Base-by-base conservation (phyloP, 2,888 invertebrate species). In the Chymomyza amoena region DNA sequence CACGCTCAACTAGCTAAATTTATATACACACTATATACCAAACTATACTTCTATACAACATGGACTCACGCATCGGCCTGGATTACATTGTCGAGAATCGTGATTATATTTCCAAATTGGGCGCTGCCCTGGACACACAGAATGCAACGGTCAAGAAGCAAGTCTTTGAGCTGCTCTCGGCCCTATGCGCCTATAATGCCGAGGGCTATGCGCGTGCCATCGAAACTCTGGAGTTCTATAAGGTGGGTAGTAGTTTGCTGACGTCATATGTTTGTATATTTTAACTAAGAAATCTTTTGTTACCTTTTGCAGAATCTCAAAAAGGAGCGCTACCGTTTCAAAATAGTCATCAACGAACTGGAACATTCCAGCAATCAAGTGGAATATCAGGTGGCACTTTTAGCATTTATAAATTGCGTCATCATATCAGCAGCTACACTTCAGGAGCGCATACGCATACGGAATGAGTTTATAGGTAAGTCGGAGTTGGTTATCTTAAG, bases 401-500 rank as follows among this genome's bases (percentile, higher is more conserved):
- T 98, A 89, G 97, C 97, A 68, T 98, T 99, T 93, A 95, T 98
- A 92, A 99, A 99, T 93, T 98, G 98, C 91, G 95, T 98, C 91
- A 96, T 99, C 92, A 97, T 98, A 90, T 97, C 97, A 20, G 97
- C 97, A 13, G 95, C 97, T 61, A 94, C 96, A 70, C 93, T 98
- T 76, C 96, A 96, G 79, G 98, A 98, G 90, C 94, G 98, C 87
- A 95, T 96, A 78, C 93, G 97, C 79, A 95, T 98, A 77, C 94
- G 99, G 87, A 98, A 98, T 91, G 98, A 98, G 93, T 98, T 98
- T 92, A 97, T 98, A 89, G 98, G 98, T 98, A 92, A 94, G 94
- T 90, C 7, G 28, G 20, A 45, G 25, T 52, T 32, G 28, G 36
- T 9, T 6, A 7, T 36, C 51, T 32, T 28, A 32, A 52, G 9